phyloP scores from a whole-genome alignment of 1,140 invertebrate genomes.

The Anthonomus grandis region DNA sequence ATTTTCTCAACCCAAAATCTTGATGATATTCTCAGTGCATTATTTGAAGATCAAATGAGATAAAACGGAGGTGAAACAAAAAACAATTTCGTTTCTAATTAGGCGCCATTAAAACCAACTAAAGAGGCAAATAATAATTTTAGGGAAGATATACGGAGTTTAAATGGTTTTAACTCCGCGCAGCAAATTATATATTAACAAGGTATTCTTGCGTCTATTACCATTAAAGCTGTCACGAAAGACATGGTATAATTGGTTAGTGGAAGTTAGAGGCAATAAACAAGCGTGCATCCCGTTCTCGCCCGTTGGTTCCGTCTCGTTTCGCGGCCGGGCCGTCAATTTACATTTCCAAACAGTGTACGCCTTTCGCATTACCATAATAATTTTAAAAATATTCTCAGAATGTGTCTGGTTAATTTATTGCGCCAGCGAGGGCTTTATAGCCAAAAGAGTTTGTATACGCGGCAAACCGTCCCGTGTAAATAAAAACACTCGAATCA shows the following conservation, averaged over 20 bases:
- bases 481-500: constrained; percentile 15
- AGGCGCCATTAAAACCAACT: constrained; percentile 6
- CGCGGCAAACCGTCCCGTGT: constrained; percentile 1
- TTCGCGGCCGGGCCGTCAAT: constrained; percentile 40
- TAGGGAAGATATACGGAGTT: constrained; percentile 15
- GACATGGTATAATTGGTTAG: constrained; percentile 49
- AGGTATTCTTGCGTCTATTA: constrained; percentile 48
- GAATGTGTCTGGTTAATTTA: constrained; percentile 38
- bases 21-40: too few relatives aligned
- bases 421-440: constrained; percentile 16
- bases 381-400: constrained; percentile 46
- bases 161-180: constrained; percentile 26
- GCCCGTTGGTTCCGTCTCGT: constrained; percentile 29
- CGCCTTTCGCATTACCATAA: constrained; percentile 48
- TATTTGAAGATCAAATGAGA: too few relatives aligned
- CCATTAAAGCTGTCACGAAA: constrained; percentile 48
- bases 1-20: too few relatives aligned
- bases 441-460: constrained; percentile 16
- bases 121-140: constrained; percentile 16
- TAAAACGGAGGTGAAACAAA: too few relatives aligned
- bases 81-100: constrained; percentile 8
- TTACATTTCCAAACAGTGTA: constrained; percentile 48
- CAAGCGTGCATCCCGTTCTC: constrained; percentile 27
- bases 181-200: constrained; percentile 48
- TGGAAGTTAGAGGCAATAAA: constrained; percentile 46